Evolutionary conservation across 2,888 invertebrate genomes (phyloP).

Genomic region (Lochmaea crataegi): DNA sequence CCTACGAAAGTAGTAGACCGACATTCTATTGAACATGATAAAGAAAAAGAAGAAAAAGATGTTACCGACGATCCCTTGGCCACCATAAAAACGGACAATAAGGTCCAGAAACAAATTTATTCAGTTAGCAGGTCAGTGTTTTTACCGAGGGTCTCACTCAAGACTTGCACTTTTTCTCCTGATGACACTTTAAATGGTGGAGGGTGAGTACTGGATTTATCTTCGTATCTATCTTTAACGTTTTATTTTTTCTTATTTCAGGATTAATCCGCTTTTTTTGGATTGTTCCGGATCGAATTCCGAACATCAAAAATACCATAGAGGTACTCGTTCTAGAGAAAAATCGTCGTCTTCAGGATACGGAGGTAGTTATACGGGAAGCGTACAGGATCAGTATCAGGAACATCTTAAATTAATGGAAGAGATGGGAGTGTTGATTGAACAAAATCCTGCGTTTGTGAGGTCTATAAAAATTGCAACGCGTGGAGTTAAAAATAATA

Average conservation of each 20-base stretch:
- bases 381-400: constrained; percentile 53
- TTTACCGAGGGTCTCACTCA: constrained; percentile 64
- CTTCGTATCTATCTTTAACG: neutral
- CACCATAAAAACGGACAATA: constrained; percentile 57
- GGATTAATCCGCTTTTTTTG: constrained; percentile 63
- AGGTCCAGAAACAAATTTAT: constrained; percentile 65
- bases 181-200: constrained; percentile 45
- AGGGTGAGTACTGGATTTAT: constrained; percentile 52
- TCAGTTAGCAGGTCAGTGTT: constrained; percentile 69
- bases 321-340: constrained; percentile 31
- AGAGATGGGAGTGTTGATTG: constrained; percentile 58
- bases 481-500: constrained; percentile 52
- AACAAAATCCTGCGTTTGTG: constrained; percentile 63
- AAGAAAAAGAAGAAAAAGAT: constrained; percentile 45
- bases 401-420: constrained; percentile 57
- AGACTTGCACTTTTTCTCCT: constrained; percentile 46
- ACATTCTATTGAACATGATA: constrained; percentile 31
- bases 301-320: constrained; percentile 31
- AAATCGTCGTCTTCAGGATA: constrained; percentile 64
- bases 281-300: constrained; percentile 47
- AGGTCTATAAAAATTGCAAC: constrained; percentile 57
- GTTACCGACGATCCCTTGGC: constrained; percentile 68
- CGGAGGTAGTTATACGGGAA: constrained; percentile 59
- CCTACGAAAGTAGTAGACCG: constrained; percentile 53
- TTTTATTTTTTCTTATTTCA: constrained; percentile 46